Conservation (phyloP, 1,140 invertebrate genomes). For the Pinna nobilis region DNA sequence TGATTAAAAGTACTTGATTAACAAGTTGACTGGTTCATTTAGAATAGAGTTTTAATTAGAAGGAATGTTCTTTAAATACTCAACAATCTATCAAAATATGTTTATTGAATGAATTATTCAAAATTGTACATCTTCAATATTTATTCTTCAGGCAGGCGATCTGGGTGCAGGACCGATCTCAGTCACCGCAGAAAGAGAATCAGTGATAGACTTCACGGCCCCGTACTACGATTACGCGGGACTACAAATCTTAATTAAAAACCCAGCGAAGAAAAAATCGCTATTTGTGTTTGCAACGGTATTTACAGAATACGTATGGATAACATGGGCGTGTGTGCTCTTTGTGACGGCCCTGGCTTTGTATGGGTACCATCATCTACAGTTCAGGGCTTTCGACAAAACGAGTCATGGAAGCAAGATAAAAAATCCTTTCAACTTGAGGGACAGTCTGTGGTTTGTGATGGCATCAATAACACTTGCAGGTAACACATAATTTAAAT, state of each 20-base stretch:
- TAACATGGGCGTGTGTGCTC: conserved; percentile 34
- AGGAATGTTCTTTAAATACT: too few relatives aligned
- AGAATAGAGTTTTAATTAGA: too few relatives aligned
- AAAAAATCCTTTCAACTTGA: conserved; percentile 41
- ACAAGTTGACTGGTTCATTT: too few relatives aligned
- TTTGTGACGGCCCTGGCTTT: conserved; percentile 39
- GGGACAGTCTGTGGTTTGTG: conserved; percentile 90
- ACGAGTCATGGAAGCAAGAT: conserved; percentile 1
- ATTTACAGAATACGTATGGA: conserved; percentile 51
- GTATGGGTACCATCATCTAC: conserved; percentile 47
- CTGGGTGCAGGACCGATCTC: conserved; percentile 47
- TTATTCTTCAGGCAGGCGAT: conserved; percentile 43
- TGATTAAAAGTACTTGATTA: too few relatives aligned
- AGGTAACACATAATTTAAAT: conserved; percentile 78
- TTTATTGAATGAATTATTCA: too few relatives aligned
- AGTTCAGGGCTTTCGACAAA: conserved; percentile 32
- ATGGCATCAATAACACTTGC: conserved; percentile 93
- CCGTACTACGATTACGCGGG: conserved; percentile 58
- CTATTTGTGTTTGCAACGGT: conserved; percentile 50
- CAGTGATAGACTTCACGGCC: conserved; percentile 49
- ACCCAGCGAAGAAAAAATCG: conserved; percentile 10
- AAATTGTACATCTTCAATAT: too few relatives aligned
- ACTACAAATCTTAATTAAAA: conserved; percentile 50
- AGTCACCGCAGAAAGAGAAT: conserved; percentile 50
- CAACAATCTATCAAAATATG: too few relatives aligned